Evolutionary conservation across 2,797 vertebrate genomes (phyloP), one percentile per base, ranked within the genome.

Genomic region (Crocidura indochinensis): DNA sequence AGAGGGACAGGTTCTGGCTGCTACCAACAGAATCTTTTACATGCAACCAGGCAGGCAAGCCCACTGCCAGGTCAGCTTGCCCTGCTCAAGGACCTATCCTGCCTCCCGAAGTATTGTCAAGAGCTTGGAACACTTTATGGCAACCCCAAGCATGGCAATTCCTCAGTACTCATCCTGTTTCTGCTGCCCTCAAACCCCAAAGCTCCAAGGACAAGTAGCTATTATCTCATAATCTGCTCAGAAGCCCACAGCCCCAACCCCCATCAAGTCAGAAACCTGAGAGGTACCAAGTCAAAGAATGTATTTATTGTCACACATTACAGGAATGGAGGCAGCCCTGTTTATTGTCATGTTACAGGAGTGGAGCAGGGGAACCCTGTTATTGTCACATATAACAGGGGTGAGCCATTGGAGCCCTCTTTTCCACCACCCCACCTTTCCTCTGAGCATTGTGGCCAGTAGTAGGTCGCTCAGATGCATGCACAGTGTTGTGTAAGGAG

Each of bases 401-500:
- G 7, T 12, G 64, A 4, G 31, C 7, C 27, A 19, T 27, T 20
- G 86, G 44, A 11, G 9, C 44, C 12, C 29, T 29, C 10, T 53
- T 56, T 85, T 71, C 51, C 38, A 38, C 8, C 24, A 49, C 62
- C 44, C 10, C 51, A 15, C 9, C 29, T 20, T 27, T 74, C 77
- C 53, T 29, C 12, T 14, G 51, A 12, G 51, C 49, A 51, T 51
- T 10, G 49, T 7, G 14, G 14, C 38, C 62, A 4, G 7, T 12
- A n/a, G 8, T 68, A 27, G 0, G 8, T 53, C 38, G 4, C 29
- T 96, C 96, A 99, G 84, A 98, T 97, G 12, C 99, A 99, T n/a
- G 98, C 98, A 14, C 99, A 99, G 93, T 99, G 98, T 75, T 99
- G 98, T 0, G 99, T 98, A 76, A 99, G 98, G 26, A 99, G 98